Conservation (phyloP, 2,113 vertebrate species). For the Haemorhous mexicanus region DNA sequence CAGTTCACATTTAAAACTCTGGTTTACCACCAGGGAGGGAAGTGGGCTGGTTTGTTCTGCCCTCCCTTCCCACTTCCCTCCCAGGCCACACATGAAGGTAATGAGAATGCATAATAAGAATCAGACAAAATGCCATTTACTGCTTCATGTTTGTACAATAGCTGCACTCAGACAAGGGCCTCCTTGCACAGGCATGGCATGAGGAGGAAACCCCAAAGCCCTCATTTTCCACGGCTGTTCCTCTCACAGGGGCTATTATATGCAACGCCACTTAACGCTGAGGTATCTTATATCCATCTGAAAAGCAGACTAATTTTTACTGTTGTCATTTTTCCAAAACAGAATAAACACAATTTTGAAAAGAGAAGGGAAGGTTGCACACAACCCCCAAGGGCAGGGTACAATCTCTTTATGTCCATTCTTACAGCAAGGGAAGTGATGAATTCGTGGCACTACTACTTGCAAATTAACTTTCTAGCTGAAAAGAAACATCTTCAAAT, state of each 20-base stretch:
- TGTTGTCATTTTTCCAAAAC: neutral
- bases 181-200: neutral
- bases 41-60: neutral
- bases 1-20: neutral
- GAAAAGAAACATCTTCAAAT: neutral
- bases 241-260: neutral
- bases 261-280: neutral
- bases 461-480: conserved; percentile 7
- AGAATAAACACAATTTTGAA: neutral
- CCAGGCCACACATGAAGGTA: conserved; percentile 46
- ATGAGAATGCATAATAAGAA: neutral
- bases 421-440: neutral
- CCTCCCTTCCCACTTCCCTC: conserved; percentile 7
- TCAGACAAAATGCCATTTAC: conserved; percentile 11
- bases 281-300: neutral
- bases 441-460: neutral
- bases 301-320: neutral
- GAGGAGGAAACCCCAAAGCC: neutral
- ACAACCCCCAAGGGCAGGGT: neutral
- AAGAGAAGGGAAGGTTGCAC: neutral
- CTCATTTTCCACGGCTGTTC: neutral
- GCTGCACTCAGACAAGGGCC: neutral
- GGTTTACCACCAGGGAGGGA: conserved; percentile 17
- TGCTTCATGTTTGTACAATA: neutral
- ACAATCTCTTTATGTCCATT: neutral